phyloP scores from a whole-genome alignment of 1,140 invertebrate genomes.

The Lepidotrigona ventralis region DNA sequence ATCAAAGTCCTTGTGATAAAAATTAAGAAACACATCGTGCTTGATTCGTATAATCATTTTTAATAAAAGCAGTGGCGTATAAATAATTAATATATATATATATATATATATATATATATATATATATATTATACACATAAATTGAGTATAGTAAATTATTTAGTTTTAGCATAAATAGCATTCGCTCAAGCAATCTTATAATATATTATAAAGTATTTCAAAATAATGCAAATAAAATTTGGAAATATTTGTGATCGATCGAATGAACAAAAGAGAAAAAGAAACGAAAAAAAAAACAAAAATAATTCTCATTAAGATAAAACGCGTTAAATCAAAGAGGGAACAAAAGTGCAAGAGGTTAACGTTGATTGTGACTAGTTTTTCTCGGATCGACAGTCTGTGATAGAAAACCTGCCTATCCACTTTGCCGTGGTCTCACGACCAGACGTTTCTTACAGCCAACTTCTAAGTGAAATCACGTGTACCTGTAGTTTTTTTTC shows the following conservation, averaged over 20 bases:
- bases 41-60: too few species aligned
- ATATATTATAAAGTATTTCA: too few species aligned
- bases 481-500: constrained; percentile 5
- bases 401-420: constrained; percentile 43
- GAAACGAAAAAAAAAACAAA: not conserved
- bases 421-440: constrained; percentile 19
- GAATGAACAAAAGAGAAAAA: too few species aligned
- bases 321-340: not conserved
- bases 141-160: too few species aligned
- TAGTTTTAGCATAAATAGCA: too few species aligned
- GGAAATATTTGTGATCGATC: not conserved
- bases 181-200: too few species aligned
- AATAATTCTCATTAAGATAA: not conserved
- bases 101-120: too few species aligned
- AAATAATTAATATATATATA: too few species aligned
- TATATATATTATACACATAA: too few species aligned
- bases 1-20: too few species aligned
- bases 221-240: not conserved
- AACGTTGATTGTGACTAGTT: constrained; percentile 36
- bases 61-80: too few species aligned
- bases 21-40: too few species aligned
- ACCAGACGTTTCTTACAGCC: not conserved
- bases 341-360: constrained; percentile 19
- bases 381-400: constrained; percentile 26
- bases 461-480: constrained; percentile 16